Percentiles rank a stretch among this genome's conserved stretches.
phyloP scores from a whole-genome alignment of 2,797 vertebrate species.

The Protonibea diacanthus region DNA sequence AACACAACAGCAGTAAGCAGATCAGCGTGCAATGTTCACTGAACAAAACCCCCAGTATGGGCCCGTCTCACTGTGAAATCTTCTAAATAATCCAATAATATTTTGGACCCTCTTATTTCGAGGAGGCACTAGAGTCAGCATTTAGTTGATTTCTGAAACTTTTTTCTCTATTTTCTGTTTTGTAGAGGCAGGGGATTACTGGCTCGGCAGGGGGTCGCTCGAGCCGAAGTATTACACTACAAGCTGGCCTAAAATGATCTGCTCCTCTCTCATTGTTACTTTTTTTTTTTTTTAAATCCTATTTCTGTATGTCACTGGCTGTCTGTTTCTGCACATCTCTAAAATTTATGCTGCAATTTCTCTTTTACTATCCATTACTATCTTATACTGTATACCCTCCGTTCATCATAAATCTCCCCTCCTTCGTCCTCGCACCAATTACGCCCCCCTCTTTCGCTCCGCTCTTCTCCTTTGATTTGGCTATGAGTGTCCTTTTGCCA shows the following conservation, averaged over 20 bases:
- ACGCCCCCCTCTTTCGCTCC: background rate
- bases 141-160: conserved; percentile 67
- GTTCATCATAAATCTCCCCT: conserved; percentile 50
- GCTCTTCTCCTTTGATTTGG: conserved; percentile 18
- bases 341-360: conserved; percentile 60
- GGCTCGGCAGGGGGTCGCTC: conserved; percentile 60
- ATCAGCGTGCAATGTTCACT: conserved; percentile 43
- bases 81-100: conserved; percentile 73
- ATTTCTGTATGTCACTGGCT: conserved; percentile 46
- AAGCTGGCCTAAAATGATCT: conserved; percentile 69
- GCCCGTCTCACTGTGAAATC: conserved; percentile 63
- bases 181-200: conserved; percentile 70
- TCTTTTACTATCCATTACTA: conserved; percentile 61
- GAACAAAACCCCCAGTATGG: conserved; percentile 35
- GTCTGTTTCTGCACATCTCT: conserved; percentile 49
- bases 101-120: conserved; percentile 60
- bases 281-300: conserved; percentile 41
- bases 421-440: conserved; percentile 27
- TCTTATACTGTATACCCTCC: conserved; percentile 50
- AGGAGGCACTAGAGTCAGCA: conserved; percentile 69
- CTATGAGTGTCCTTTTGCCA: conserved; percentile 14
- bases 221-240: conserved; percentile 60
- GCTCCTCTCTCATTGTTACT: conserved; percentile 46
- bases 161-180: conserved; percentile 70
- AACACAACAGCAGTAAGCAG: conserved; percentile 51